phyloP scores from a whole-genome alignment of 2,888 invertebrate genomes.

The Mystacides longicornis region DNA sequence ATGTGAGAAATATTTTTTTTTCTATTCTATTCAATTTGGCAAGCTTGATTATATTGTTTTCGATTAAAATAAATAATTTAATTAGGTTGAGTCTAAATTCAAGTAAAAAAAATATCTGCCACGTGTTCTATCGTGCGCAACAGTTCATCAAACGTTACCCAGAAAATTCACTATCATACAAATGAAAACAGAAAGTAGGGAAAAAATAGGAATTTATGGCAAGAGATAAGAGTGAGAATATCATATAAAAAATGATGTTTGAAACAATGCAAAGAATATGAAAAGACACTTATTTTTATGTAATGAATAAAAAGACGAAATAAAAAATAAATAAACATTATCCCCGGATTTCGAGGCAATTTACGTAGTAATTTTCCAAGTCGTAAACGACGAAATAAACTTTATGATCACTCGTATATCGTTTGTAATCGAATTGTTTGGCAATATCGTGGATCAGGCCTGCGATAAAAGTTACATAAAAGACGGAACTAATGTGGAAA shows the following conservation, averaged over 20 bases:
- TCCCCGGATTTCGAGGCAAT: neutral
- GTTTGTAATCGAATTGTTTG: conserved; percentile 5
- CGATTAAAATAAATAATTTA: no score
- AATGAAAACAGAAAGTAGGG: no score
- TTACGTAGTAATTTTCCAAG: neutral
- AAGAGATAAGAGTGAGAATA: neutral
- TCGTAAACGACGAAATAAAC: conserved; percentile 10
- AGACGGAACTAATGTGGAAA: neutral
- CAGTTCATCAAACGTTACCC: no score
- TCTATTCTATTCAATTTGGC: no score
- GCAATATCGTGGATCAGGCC: conserved; percentile 10
- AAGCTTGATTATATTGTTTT: no score
- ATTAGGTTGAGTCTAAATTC: no score
- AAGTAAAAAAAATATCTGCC: no score
- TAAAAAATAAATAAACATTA: neutral
- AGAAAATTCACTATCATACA: no score
- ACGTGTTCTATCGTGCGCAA: no score
- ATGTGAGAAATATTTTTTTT: no score
- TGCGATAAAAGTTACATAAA: neutral
- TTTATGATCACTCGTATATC: neutral
- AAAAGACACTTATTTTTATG: neutral
- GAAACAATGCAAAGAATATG: neutral
- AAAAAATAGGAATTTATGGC: neutral
- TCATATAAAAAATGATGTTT: neutral
- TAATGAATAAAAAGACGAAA: neutral